phyloP scores from a whole-genome alignment of 2,888 invertebrate species.

The Drosophila borealis region DNA sequence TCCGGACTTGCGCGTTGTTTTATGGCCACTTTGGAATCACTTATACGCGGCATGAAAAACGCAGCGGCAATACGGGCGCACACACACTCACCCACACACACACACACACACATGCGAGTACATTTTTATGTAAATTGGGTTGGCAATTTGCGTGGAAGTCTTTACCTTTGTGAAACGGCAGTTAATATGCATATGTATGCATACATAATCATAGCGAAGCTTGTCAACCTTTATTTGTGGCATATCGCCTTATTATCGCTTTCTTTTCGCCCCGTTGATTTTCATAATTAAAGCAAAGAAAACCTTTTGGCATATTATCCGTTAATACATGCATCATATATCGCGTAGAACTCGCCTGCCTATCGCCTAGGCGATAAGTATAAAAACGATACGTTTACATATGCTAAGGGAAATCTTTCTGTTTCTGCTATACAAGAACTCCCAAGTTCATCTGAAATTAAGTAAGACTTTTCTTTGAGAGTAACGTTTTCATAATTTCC shows the following conservation, averaged over 20 bases:
- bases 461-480: too few relatives aligned
- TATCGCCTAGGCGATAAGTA: too few relatives aligned
- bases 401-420: too few relatives aligned
- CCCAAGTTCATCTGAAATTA: too few relatives aligned
- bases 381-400: too few relatives aligned
- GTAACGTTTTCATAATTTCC: too few relatives aligned
- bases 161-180: background rate
- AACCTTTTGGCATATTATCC: too few relatives aligned
- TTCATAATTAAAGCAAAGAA: background rate
- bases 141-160: conserved; percentile 4
- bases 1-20: conserved; percentile 46
- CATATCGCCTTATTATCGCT: background rate
- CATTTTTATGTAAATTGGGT: conserved; percentile 35
- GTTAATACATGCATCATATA: too few relatives aligned
- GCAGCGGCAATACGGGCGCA: conserved; percentile 33
- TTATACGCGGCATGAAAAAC: conserved; percentile 57
- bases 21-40: conserved; percentile 69
- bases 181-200: conserved; percentile 7
- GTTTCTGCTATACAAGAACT: too few relatives aligned
- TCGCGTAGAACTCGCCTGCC: too few relatives aligned
- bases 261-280: background rate
- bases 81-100: background rate
- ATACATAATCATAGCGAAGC: background rate
- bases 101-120: background rate
- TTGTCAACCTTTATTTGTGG: background rate